These are phyloP conservation scores for Charadrius vociferus DNA, from an alignment of 2,113 vertebrate genomes.

Conservation along the genomic window DNA sequence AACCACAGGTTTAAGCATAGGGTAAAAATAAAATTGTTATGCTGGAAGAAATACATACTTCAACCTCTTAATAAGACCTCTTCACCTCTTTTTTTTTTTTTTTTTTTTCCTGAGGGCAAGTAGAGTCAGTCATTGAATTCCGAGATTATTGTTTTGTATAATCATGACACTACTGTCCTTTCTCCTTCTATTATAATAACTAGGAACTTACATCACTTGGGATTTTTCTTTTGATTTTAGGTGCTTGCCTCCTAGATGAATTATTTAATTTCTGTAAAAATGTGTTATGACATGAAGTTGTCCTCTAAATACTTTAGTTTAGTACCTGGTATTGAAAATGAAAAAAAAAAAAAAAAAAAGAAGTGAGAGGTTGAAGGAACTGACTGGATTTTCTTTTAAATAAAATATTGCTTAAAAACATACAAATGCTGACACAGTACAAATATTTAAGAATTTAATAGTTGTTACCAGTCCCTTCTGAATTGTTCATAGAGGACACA, in stretches of 20 bases:
- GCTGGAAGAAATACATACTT: neutral
- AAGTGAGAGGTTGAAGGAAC: neutral
- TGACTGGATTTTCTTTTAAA: neutral
- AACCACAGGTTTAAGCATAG: neutral
- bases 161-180: neutral
- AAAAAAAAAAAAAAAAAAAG: neutral
- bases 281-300: neutral
- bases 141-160: neutral
- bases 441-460: neutral
- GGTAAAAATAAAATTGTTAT: neutral
- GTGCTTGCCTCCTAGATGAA: neutral
- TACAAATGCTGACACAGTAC: neutral
- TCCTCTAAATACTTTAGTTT: neutral
- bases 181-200: neutral
- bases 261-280: neutral
- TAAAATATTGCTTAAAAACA: neutral
- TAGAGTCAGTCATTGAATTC: neutral
- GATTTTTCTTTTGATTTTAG: neutral
- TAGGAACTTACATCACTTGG: neutral
- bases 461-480: neutral
- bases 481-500: neutral
- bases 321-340: neutral
- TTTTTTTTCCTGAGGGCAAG: neutral
- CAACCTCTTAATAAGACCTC: neutral
- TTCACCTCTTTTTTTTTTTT: neutral